phyloP scores from a whole-genome alignment of 2,888 invertebrate species.

The Sepiola atlantica region DNA sequence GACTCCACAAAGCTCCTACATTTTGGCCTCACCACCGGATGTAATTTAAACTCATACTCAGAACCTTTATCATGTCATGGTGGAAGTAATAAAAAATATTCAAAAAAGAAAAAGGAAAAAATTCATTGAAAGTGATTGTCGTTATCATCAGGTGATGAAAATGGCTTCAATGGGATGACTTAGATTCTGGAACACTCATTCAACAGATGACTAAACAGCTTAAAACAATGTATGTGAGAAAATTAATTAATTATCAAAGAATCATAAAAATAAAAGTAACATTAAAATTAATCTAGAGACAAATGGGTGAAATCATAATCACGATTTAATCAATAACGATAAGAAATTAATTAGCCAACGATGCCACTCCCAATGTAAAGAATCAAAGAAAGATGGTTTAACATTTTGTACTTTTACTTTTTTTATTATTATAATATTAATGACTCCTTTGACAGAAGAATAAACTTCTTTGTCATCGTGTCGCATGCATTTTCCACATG shows the following conservation, averaged over 20 bases:
- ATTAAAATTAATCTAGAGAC: not conserved
- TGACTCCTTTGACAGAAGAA: not conserved
- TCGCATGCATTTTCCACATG: too few relatives aligned
- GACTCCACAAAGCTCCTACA: too few relatives aligned
- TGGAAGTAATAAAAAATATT: too few relatives aligned
- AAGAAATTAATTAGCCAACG: constrained; percentile 9
- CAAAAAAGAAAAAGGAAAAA: not conserved
- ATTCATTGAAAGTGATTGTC: not conserved
- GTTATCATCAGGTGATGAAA: not conserved
- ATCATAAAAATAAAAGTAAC: not conserved
- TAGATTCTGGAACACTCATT: not conserved
- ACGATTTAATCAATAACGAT: not conserved
- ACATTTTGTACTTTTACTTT: not conserved
- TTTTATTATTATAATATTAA: not conserved
- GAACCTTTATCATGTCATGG: too few relatives aligned
- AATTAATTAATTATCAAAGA: not conserved
- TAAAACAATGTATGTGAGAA: not conserved
- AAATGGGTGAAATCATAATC: not conserved
- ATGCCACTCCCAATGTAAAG: not conserved
- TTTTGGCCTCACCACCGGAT: too few relatives aligned
- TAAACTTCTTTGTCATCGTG: too few relatives aligned
- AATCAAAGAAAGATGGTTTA: not conserved
- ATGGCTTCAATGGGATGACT: not conserved
- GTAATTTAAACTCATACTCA: too few relatives aligned
- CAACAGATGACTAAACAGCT: not conserved